Base-by-base conservation (phyloP, 2,797 vertebrate genomes). In the Sarcophilus harrisii region DNA sequence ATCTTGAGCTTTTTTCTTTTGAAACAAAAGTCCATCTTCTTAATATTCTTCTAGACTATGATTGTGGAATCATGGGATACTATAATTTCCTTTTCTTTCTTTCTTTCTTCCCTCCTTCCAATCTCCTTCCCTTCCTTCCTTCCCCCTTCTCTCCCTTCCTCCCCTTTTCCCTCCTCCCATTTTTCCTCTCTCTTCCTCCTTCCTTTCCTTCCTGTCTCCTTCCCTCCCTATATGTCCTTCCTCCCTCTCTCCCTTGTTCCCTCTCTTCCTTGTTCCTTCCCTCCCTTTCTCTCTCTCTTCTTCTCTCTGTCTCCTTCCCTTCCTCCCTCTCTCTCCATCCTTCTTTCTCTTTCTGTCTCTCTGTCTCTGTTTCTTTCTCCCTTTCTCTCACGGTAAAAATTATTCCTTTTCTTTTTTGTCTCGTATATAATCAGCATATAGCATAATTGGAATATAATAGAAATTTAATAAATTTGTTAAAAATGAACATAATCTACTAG, bases 311-410 rank as follows among this genome's bases (percentile, higher is more conserved):
- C 52, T 52, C 54, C 54, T 11, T 55, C 9, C 54, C 9, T 81
- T 2, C 4, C 8, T 58, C 4, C 3, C 58, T 27, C 58, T 21
- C 52, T 52, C 52, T 52, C 52, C 21, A 24, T 58, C 21, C 58
- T 58, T 58, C 21, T 58, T 10, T 66, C 14, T 29, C 18, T 1
- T 30, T 27, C 8, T 59, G 5, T 14, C 55, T 21, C 45, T 29
- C 2, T 3, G 0, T 24, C 11, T n/a, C 11, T n/a, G 24, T 8
- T 5, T 13, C 2, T 12, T 30, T 28, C 13, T 13, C 28, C 49
- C 2, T 5, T 6, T 66, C 52, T 12, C 1, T 32, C 38, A 24
- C 1, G 29, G 30, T 18, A 28, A 13, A 57, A 38, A 57, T 29
- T n/a, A 6, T 28, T 90, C 30, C 12, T n/a, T 81, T 28, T 13